These are phyloP conservation scores for Sebastes elongatus DNA, from an alignment of 2,797 vertebrate species.

Conservation along the genomic window DNA sequence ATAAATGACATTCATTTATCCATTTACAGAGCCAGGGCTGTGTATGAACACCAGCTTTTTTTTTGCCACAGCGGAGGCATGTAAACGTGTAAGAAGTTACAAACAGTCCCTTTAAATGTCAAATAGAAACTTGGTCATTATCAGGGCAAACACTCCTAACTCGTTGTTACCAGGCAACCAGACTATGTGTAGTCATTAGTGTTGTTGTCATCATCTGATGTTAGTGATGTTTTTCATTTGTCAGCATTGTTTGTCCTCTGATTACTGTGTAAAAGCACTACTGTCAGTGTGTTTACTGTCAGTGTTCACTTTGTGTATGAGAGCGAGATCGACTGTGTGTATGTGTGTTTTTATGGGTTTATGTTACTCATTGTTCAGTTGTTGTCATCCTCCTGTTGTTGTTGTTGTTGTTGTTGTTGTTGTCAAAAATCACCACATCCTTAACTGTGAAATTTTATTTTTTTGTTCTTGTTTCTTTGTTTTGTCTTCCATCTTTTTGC, in stretches of 20 bases:
- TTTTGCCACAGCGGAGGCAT: no score
- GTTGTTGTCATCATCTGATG: not conserved
- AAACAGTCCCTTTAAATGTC: no score
- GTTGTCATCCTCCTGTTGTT: constrained; percentile 45
- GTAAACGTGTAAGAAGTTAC: no score
- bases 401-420: constrained; percentile 77
- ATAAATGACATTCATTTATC: no score
- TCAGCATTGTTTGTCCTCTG: not conserved
- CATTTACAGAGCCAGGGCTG: no score
- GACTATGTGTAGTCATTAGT: not conserved
- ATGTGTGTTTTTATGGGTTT: constrained; percentile 21
- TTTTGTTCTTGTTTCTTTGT: constrained; percentile 71
- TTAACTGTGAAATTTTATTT: constrained; percentile 79
- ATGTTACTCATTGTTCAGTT: constrained; percentile 36
- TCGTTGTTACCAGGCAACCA: not conserved
- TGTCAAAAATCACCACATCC: constrained; percentile 71
- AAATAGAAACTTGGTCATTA: not conserved
- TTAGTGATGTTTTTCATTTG: constrained; percentile 9
- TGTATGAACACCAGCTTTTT: no score
- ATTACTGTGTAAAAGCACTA: not conserved
- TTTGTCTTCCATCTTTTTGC: constrained; percentile 72
- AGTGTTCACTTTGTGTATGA: not conserved
- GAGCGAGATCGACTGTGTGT: not conserved
- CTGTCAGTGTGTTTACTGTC: not conserved
- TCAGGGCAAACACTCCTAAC: not conserved